Conservation (phyloP, 2,113 vertebrate genomes). For the Blennius ocellaris region DNA sequence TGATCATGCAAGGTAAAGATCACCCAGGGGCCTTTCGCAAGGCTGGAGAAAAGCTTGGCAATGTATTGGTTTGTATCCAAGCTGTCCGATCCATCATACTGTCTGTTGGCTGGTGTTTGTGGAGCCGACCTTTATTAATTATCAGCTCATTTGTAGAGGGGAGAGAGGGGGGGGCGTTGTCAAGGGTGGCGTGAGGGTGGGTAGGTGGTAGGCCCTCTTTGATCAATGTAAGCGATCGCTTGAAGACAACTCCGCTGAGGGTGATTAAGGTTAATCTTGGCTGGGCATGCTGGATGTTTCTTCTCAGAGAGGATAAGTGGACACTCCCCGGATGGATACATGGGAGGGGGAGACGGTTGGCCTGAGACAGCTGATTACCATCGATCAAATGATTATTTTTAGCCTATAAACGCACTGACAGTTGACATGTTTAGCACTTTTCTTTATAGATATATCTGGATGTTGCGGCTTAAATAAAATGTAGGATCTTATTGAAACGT, state of each 20-base stretch:
- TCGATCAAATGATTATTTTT: neutral
- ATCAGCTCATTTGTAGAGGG: conserved; percentile 76
- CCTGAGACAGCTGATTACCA: conserved; percentile 23
- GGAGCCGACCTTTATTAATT: conserved; percentile 86
- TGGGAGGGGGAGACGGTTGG: conserved; percentile 29
- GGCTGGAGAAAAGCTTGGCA: conserved; percentile 35
- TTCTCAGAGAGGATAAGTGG: conserved; percentile 7
- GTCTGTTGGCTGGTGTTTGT: conserved; percentile 80
- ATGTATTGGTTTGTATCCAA: conserved; percentile 67
- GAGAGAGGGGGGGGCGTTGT: conserved; percentile 19
- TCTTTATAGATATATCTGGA: neutral
- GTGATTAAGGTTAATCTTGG: conserved; percentile 64
- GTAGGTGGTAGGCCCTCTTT: conserved; percentile 56
- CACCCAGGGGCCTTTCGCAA: conserved; percentile 60
- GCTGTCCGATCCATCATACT: conserved; percentile 86
- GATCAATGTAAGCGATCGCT: conserved; percentile 71
- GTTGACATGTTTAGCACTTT: neutral
- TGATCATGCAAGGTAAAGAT: conserved; percentile 76
- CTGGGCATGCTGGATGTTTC: conserved; percentile 27
- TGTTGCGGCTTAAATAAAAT: neutral
- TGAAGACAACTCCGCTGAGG: conserved; percentile 53
- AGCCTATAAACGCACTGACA: neutral
- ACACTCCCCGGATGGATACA: conserved; percentile 28
- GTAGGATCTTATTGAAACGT: no score
- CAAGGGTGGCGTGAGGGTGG: conserved; percentile 41